Base-by-base conservation (phyloP, 1,140 invertebrate genomes). In the Monochamus saltuarius region DNA sequence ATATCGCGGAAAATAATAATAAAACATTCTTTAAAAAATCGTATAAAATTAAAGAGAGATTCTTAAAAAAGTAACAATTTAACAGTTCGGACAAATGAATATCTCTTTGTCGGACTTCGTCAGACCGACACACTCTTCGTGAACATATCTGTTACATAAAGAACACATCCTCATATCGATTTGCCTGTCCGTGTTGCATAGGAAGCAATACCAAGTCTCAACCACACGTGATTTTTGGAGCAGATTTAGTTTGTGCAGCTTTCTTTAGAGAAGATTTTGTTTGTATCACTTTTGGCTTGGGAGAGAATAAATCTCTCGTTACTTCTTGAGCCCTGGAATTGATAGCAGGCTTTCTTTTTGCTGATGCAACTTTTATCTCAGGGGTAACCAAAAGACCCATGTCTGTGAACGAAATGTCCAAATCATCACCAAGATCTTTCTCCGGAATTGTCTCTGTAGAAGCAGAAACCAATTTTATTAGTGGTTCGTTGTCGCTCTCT, bases 11-110 rank as follows among this genome's bases (percentile, higher is more conserved):
- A n/a, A n/a, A n/a, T n/a, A n/a, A n/a, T n/a, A n/a, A n/a, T n/a
- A n/a, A 13, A 13, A 7, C 7, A 50, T 50, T 29, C 7, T 17
- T 50, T 45, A 6, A 45, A 6, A 6, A 13, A 6, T 19, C 43
- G 14, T 45, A 19, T 45, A 7, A 45, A 45, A 7, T n/a, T n/a
- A n/a, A 45, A 6, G n/a, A 45, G 19, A 6, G 6, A 7, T 9
- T 45, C 14, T 7, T 7, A 16, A n/a, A n/a, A n/a, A n/a, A n/a
- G n/a, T n/a, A n/a, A n/a, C n/a, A n/a, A n/a, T 49, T 14, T 49
- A 19, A 49, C 46, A 49, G 6, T 49, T 34, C 11, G 46, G 46
- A 49, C 46, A 49, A 17, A 49, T 49, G 36, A 49, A 49, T 34
- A 49, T 6, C 9, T 17, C 16, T 11, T 49, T 49, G 14, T 49